phyloP scores from a whole-genome alignment of 1,140 invertebrate genomes.

The Chironomus tepperi region DNA sequence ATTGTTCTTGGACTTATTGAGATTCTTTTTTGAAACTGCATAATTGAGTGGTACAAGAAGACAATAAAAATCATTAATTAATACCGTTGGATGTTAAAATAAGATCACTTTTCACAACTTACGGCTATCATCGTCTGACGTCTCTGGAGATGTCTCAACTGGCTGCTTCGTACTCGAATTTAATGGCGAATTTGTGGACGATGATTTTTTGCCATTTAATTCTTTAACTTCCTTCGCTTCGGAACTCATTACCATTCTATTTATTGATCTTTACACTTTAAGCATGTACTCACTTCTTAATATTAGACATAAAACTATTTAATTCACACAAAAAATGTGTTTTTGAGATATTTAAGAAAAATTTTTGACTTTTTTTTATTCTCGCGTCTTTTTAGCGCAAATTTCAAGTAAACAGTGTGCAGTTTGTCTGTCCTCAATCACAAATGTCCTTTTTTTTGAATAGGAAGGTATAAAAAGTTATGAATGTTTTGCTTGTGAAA shows the following conservation, averaged over 20 bases:
- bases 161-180: not conserved
- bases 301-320: too few species aligned
- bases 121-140: not conserved
- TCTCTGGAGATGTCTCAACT: conserved; percentile 17
- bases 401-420: too few species aligned
- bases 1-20: not conserved
- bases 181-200: not conserved
- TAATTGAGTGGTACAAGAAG: not conserved
- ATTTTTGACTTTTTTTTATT: too few species aligned
- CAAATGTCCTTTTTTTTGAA: too few species aligned
- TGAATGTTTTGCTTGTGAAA: too few species aligned
- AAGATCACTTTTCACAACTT: not conserved
- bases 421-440: too few species aligned
- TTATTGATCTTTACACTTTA: not conserved
- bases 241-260: not conserved
- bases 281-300: too few species aligned
- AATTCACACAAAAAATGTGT: too few species aligned
- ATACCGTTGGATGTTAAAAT: not conserved
- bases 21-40: conserved; percentile 11
- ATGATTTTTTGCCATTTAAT: not conserved
- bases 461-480: too few species aligned
- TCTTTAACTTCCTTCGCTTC: not conserved
- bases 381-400: too few species aligned
- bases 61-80: not conserved
- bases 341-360: too few species aligned